phyloP scores from a whole-genome alignment of 2,797 vertebrate genomes.

The Gymnothorax javanicus region DNA sequence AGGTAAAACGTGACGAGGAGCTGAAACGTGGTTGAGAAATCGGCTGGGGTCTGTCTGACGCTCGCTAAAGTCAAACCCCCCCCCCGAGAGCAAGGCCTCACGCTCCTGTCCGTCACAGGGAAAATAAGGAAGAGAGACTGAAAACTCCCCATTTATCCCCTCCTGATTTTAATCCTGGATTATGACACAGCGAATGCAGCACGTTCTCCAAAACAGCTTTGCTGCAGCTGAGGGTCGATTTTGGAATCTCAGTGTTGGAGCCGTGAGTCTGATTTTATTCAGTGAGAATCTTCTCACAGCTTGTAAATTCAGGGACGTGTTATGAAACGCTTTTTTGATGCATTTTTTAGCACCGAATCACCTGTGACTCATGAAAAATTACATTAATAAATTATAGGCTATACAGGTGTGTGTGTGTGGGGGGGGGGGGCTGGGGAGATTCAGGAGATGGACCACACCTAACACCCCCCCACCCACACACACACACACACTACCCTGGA shows the following conservation, averaged over 20 bases:
- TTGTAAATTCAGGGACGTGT: neutral
- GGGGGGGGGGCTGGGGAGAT: neutral
- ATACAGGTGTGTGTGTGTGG: too few relatives aligned
- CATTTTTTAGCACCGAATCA: conserved; percentile 38
- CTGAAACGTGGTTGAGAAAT: neutral
- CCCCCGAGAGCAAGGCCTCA: neutral
- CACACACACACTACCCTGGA: neutral
- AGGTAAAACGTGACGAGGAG: neutral
- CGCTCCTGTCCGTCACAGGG: neutral
- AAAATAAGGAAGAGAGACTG: neutral
- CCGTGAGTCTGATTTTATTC: conserved; percentile 43
- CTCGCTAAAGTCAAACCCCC: neutral
- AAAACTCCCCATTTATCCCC: neutral
- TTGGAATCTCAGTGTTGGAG: neutral
- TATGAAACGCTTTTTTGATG: conserved; percentile 41
- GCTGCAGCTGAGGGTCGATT: conserved; percentile 9
- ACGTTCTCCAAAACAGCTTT: conserved; percentile 22
- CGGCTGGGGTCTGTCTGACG: neutral
- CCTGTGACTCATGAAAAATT: conserved; percentile 63
- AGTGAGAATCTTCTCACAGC: neutral
- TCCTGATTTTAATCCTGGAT: neutral
- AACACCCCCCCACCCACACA: neutral
- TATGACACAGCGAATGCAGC: neutral
- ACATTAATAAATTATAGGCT: conserved; percentile 39
- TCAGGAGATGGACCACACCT: neutral